Conservation (phyloP, 2,113 vertebrate species). For the Puntigrus tetrazona region DNA sequence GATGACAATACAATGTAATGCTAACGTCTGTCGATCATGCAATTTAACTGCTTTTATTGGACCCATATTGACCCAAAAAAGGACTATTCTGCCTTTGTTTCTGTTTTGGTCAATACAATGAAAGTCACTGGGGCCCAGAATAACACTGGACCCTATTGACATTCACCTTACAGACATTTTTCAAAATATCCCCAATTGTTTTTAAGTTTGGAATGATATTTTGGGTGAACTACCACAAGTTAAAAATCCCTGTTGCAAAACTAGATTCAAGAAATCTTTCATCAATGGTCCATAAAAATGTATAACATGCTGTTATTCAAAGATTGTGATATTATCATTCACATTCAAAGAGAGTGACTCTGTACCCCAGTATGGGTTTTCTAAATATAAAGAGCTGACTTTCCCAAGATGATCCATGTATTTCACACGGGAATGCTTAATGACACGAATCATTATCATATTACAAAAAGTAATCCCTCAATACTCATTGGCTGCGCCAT, state of each 20-base stretch:
- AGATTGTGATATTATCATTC: neutral
- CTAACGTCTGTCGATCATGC: neutral
- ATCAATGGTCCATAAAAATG: too few species aligned
- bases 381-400: slow-evolving; percentile 25
- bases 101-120: neutral
- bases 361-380: neutral
- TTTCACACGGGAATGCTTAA: neutral
- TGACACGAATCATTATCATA: slow-evolving; percentile 26
- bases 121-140: neutral
- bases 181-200: neutral
- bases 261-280: neutral
- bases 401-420: slow-evolving; percentile 15
- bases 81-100: neutral
- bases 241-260: neutral
- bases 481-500: neutral
- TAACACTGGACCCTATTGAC: neutral
- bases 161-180: neutral
- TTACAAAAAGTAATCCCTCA: slow-evolving; percentile 29
- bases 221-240: neutral
- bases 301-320: slow-evolving; percentile 1
- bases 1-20: neutral
- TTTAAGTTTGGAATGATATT: neutral
- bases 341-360: slow-evolving; percentile 9
- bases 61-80: neutral
- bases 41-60: neutral